Base-by-base conservation (phyloP, 2,888 invertebrate species). In the Brenthis daphne region DNA sequence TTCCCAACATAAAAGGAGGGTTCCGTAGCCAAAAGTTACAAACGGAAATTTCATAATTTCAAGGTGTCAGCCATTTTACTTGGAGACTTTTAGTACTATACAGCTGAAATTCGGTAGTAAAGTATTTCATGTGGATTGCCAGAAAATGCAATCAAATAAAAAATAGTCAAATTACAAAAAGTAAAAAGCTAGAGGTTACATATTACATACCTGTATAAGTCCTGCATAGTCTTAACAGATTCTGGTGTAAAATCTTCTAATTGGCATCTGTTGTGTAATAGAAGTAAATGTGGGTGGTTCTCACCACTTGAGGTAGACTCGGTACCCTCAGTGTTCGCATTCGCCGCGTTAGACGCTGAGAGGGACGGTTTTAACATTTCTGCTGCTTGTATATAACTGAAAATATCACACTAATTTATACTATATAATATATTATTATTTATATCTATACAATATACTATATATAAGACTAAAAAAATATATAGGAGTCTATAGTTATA, bases 321-420 rank as follows among this genome's bases (percentile, higher is more conserved):
- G 0, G 85, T 80, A 51, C 77, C 75, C n/a, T 91, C 92, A 37
- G 84, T 81, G 37, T 55, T 80, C 1, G 78, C 70, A 4, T 54
- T 74, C 3, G 77, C 73, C 0, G 84, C 68, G 70, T 80, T 87
- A 0, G 94, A 93, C 1, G 94, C 92, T 1, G 95, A 94, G 8
- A 96, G 94, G 0, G 96, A 94, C 0, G 97, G 97, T 83, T 96
- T 97, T 75, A 98, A 86, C 97, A 97, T 97, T 89, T 97, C 97
- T 20, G 97, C 97, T 57, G 96, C 94, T 87, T 96, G 96, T 13
- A 97, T 90, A 83, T 96, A 96, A 79, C 97, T 96, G 81, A 16
- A 80, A 33, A 60, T 8, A 47, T 14, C 5, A 43, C 12, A 11
- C 3, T 24, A 48, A 60, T 43, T 14, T 16, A 6, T 20, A 20